phyloP scores from a whole-genome alignment of 2,888 invertebrate genomes.

The Amblyjoppa fuscipennis region DNA sequence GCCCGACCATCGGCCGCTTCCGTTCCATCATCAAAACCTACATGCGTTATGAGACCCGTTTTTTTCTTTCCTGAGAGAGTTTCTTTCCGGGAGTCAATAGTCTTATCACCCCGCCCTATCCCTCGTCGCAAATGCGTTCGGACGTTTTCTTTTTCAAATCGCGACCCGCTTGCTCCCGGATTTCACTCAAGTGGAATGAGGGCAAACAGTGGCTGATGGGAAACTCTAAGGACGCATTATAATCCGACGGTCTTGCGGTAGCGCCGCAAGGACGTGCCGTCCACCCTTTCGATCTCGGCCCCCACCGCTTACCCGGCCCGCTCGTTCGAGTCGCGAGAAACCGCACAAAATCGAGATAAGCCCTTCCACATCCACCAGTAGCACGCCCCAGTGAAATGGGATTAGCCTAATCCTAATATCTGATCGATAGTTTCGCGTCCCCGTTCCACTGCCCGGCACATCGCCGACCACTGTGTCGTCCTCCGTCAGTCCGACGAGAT shows the following conservation, averaged over 20 bases:
- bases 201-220: not conserved
- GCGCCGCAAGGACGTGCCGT: constrained; percentile 20
- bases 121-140: no score
- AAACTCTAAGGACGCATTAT: not conserved
- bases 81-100: no score
- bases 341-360: constrained; percentile 70
- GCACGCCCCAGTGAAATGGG: constrained; percentile 71
- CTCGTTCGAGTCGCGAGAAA: constrained; percentile 45
- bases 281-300: constrained; percentile 20
- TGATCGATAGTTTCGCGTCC: constrained; percentile 73
- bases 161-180: no score
- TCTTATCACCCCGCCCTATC: no score
- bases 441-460: constrained; percentile 34
- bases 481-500: not conserved
- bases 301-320: constrained; percentile 17
- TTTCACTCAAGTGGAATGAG: not conserved
- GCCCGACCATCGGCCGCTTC: no score
- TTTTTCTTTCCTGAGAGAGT: no score
- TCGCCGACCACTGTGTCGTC: not conserved
- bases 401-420: constrained; percentile 75
- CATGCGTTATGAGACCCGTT: no score
- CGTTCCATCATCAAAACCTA: no score
- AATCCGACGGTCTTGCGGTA: constrained; percentile 28
- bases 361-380: constrained; percentile 57
- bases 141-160: no score